These are phyloP conservation scores for Limnephilus rhombicus DNA, from an alignment of 2,888 invertebrate genomes.

Conservation along the genomic window DNA sequence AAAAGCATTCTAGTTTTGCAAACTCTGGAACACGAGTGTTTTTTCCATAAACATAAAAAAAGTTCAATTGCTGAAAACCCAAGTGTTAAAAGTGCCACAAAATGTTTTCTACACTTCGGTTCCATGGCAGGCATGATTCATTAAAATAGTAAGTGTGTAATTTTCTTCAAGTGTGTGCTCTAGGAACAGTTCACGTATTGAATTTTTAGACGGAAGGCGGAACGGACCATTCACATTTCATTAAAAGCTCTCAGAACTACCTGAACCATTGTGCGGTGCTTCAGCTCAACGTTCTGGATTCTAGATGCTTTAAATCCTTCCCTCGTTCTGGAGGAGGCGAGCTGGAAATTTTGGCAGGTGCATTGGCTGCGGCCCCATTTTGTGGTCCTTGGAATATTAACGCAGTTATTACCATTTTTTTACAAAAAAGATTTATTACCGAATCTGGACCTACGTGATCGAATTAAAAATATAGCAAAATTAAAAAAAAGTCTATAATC, in stretches of 20 bases:
- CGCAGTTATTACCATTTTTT: background rate
- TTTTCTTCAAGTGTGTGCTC: background rate
- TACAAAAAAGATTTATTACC: no score
- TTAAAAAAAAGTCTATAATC: no score
- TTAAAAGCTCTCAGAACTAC: conserved; percentile 21
- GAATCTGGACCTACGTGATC: no score
- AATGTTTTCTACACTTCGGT: background rate
- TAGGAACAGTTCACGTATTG: background rate
- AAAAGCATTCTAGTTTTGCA: background rate
- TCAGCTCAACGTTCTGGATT: background rate
- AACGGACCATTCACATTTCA: background rate
- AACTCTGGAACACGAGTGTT: background rate
- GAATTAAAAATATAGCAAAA: no score
- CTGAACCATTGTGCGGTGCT: background rate
- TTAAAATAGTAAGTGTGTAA: conserved; percentile 1
- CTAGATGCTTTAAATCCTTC: background rate
- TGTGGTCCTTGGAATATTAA: background rate
- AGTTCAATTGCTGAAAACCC: background rate
- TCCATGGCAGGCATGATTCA: background rate
- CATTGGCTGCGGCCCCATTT: background rate
- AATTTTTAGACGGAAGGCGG: background rate
- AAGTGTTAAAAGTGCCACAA: background rate
- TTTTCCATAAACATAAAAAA: background rate
- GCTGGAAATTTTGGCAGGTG: background rate
- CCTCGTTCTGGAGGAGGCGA: background rate